Base-by-base conservation (phyloP, 23 tunicate species). In the Clavelina lepadiformis region DNA sequence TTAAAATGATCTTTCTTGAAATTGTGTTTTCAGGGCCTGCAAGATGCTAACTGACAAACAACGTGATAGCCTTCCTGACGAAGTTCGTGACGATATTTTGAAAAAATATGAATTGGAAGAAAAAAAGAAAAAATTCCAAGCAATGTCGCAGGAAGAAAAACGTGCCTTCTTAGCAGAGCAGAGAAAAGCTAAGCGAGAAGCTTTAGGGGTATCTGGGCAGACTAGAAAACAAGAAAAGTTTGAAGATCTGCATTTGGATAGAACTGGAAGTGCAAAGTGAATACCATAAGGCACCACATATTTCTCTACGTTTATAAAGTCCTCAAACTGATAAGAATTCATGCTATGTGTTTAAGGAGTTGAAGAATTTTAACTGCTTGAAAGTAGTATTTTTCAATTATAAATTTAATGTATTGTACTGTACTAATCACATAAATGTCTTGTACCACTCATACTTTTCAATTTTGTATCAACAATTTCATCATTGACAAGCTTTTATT, bases 141-240 rank as follows among this genome's bases (percentile, higher is more conserved):
- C 59, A 24, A 77, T 85, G 94, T 70, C 79, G 19, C 53, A 50
- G 11, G 82, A 77, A 6, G 94, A 85, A 46, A 77, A 53, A 41
- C 63, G 61, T 22, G 55, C 36, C n/a, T 69, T 50, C 25, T 35
- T 68, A 23, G 51, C 51, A 15, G 72, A 60, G 13, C 63, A 68
- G 28, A 56, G 74, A 56, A 67, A 21, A 28, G 52, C 20, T 46
- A 64, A 49, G 7, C 13, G 22, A 22, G 51, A 8, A 20, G 11
- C 69, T 7, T 15, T 35, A 7, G 28, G 29, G 56, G 58, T 32
- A 57, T 20, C 38, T 24, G 46, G 6, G 24, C 56, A 65, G 8
- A 28, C 5, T 23, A 63, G 38, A 35, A 35, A 33, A 32, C 55
- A 64, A 0, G 72, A 65, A 20, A 82, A 73, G 35, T 68, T 55